Base-by-base conservation (phyloP, 2,113 vertebrate species). In the Labrus mixtus region DNA sequence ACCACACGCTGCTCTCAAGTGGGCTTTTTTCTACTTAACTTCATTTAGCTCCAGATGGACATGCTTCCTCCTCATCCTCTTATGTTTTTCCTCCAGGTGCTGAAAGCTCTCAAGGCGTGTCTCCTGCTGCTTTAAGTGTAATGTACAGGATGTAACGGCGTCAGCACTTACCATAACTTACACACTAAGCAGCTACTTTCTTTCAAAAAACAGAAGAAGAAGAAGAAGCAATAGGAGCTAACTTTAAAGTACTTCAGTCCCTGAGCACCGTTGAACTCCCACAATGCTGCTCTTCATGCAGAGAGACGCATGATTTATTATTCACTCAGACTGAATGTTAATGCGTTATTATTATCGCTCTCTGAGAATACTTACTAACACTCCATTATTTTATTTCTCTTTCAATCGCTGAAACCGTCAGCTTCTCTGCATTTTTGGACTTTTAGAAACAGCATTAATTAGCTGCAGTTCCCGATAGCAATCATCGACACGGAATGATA, bases 41-140 rank as follows among this genome's bases (percentile, higher is more conserved):
- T 71, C 58, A 68, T 87, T 83, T 84, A 80, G 33, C 60, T 81
- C 66, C 75, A 23, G 33, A 62, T 59, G 73, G 69, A 61, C 56
- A 55, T 50, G 33, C 43, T 20, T 33, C 43, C 19, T 76, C 63
- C 62, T 36, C 67, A 22, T 50, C 8, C 63, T 68, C 50, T 53
- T 58, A 29, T 53, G 8, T 60, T 13, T 85, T 73, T 80, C 73
- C 71, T 79, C 37, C 75, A 80, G 66, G 66, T 68, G 61, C 48
- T 48, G 29, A 53, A 63, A 23, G 74, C 66, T 68, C 48, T 48
- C 17, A 16, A 19, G 22, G 58, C 76, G 22, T n/a, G 43, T 36
- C 37, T 69, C 56, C 59, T 43, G 46, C 51, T 25, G 73, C 39
- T 59, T 57, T 6, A 48, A 72, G 62, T 68, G 43, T 64, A 43